A percentile compares a stretch with the other conserved stretches of the same genome.
phyloP scores from a whole-genome alignment of 92 coral and sea anemone species.

The Pocillopora meandrina region DNA sequence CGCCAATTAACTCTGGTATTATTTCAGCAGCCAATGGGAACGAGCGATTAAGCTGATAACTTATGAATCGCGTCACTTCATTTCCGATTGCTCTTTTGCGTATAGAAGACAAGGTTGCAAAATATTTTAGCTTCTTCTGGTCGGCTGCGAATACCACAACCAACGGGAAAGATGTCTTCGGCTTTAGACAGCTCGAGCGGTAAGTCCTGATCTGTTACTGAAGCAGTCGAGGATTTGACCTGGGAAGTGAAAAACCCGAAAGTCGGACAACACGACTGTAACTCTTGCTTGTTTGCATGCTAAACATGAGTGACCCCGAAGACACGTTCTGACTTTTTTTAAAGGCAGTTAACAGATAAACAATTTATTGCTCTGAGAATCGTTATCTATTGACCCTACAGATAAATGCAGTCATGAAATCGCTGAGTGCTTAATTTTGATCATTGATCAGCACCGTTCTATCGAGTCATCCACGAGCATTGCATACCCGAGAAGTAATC shows the following conservation, averaged over 20 bases:
- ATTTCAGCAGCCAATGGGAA: constrained; percentile 19
- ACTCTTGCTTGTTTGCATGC: constrained; percentile 32
- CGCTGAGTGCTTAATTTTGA: not conserved
- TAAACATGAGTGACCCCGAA: constrained; percentile 1
- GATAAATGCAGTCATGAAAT: not conserved
- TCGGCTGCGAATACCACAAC: constrained; percentile 7
- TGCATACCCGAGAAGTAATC: constrained; percentile 13
- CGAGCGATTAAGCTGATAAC: constrained; percentile 23
- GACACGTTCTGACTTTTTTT: not conserved
- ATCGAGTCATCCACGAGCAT: not conserved
- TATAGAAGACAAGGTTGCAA: constrained; percentile 10
- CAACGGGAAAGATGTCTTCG: constrained; percentile 24
- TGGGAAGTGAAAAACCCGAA: not conserved
- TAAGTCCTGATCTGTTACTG: not conserved
- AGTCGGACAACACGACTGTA: not conserved
- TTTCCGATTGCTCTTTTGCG: constrained; percentile 36
- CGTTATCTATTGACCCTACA: constrained; percentile 2
- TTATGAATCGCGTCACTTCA: constrained; percentile 40
- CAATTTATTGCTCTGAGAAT: not conserved
- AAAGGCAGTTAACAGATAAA: constrained; percentile 2
- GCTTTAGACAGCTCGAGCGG: constrained; percentile 32
- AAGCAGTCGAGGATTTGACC: not conserved
- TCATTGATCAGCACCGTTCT: constrained; percentile 4
- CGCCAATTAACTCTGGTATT: constrained; percentile 42
- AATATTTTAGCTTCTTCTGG: not conserved